These are phyloP conservation scores for Norana najaformis DNA, from an alignment of 2,888 invertebrate genomes.

Conservation along the genomic window DNA sequence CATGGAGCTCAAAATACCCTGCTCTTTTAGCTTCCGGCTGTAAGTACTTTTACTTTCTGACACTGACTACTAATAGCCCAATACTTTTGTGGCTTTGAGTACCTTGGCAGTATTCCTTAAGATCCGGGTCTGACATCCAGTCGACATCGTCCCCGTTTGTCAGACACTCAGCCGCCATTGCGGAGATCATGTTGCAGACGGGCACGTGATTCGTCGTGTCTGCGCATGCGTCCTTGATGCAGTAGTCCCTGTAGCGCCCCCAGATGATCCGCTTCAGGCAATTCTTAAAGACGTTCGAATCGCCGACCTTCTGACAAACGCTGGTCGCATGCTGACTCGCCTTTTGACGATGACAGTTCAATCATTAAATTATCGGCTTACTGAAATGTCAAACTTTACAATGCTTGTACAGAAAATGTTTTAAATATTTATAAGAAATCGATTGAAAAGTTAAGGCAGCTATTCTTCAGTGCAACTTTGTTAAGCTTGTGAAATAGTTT, in stretches of 20 bases:
- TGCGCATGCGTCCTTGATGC: constrained; percentile 38
- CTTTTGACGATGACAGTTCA: neutral
- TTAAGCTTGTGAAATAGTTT: too few relatives aligned
- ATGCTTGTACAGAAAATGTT: too few relatives aligned
- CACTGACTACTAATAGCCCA: neutral
- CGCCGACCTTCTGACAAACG: constrained; percentile 34
- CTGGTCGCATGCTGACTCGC: constrained; percentile 34
- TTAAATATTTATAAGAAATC: too few relatives aligned
- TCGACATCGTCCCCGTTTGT: constrained; percentile 72
- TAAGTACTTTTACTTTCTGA: too few relatives aligned
- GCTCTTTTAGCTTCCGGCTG: too few relatives aligned
- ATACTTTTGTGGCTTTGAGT: neutral
- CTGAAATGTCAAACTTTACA: too few relatives aligned
- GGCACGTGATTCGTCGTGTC: constrained; percentile 35
- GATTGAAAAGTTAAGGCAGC: too few relatives aligned
- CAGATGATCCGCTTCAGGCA: constrained; percentile 34
- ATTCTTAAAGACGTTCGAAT: constrained; percentile 21
- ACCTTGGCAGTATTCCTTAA: constrained; percentile 40
- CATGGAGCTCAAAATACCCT: too few relatives aligned
- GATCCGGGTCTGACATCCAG: constrained; percentile 68
- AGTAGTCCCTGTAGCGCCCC: constrained; percentile 35
- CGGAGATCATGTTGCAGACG: constrained; percentile 71
- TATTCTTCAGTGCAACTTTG: too few relatives aligned
- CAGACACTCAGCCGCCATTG: constrained; percentile 79
- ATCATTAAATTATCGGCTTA: too few relatives aligned